phyloP scores from a whole-genome alignment of 2,797 vertebrate species.

The Sebastes glaucus region DNA sequence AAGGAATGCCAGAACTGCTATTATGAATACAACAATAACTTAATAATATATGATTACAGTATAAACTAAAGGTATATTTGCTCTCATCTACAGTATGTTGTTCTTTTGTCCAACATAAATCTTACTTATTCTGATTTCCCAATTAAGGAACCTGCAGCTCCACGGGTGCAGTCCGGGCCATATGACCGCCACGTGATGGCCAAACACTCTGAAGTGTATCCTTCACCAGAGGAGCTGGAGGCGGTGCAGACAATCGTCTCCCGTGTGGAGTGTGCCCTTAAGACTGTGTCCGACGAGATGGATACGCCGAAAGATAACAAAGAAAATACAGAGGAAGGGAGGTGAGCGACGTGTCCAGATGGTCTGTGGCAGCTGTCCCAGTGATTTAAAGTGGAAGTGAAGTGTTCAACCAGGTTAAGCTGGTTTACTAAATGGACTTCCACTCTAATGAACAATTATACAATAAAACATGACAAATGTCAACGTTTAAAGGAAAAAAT shows the following conservation, averaged over 20 bases:
- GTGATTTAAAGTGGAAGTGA: too few relatives aligned
- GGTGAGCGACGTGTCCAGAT: conserved; percentile 61
- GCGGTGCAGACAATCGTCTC: conserved; percentile 93
- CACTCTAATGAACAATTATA: too few relatives aligned
- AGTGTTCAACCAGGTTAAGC: too few relatives aligned
- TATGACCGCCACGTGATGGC: conserved; percentile 94
- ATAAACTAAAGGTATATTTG: neutral
- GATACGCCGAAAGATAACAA: conserved; percentile 84
- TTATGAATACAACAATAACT: neutral
- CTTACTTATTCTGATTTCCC: neutral
- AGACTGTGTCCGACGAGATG: conserved; percentile 91
- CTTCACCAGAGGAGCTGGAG: conserved; percentile 91
- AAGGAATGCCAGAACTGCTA: neutral
- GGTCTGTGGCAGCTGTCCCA: neutral
- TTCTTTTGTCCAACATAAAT: neutral
- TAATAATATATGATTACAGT: neutral
- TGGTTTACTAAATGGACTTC: too few relatives aligned
- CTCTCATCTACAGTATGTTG: neutral
- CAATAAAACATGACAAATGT: too few relatives aligned
- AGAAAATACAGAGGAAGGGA: conserved; percentile 57
- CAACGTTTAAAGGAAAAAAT: too few relatives aligned
- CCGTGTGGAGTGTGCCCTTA: conserved; percentile 91
- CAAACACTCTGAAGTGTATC: conserved; percentile 93
- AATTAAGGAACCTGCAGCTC: conserved; percentile 45
- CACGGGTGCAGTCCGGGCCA: conserved; percentile 84